Base-by-base conservation (phyloP, 2,888 invertebrate genomes). In the Neoaliturus tenellus region DNA sequence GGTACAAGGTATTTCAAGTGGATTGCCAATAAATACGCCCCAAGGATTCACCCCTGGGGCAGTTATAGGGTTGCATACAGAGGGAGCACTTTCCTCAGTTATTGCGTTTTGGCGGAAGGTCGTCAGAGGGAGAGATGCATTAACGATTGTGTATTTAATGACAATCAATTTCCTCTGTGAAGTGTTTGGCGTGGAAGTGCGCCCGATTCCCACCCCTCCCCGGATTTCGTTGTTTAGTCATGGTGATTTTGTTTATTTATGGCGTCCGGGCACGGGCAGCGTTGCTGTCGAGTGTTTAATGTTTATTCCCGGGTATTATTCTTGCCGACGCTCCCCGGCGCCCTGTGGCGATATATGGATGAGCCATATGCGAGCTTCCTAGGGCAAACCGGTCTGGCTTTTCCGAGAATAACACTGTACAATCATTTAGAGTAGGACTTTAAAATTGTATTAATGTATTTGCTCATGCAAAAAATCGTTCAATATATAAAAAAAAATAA, bases 61-160 rank as follows among this genome's bases (percentile, higher is more conserved):
- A 8, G 23, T 20, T 23, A 25, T 10, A 28, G 58, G 58, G 31
- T 1, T 69, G 67, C 39, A 39, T 39, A 58, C 12, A 28, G n/a
- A 69, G 69, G 14, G 69, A 35, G 69, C 69, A 39, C 31, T 67
- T 67, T 67, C 12, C 67, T 67, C 35, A 2, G 69, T 69, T 69
- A 69, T 69, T 69, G 69, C 69, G 20, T 69, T 35, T 69, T 31
- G 69, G 58, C 58, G 58, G 31, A 33, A 33, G 67, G 23, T 31
- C 69, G 20, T 39, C 39, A 39, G 28, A 6, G 39, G 69, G 69
- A 3, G 69, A 33, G 67, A 17, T n/a, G 69, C 69, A 69, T 69
- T 69, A 69, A 69, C 69, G 69, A 62, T 69, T 69, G 69, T 69
- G 69, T 69, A 69, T 69, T 39, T 69, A 69, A 69, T 69, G 69